Base-by-base conservation (phyloP, 2,797 vertebrate genomes). In the Pteropus rufus region DNA sequence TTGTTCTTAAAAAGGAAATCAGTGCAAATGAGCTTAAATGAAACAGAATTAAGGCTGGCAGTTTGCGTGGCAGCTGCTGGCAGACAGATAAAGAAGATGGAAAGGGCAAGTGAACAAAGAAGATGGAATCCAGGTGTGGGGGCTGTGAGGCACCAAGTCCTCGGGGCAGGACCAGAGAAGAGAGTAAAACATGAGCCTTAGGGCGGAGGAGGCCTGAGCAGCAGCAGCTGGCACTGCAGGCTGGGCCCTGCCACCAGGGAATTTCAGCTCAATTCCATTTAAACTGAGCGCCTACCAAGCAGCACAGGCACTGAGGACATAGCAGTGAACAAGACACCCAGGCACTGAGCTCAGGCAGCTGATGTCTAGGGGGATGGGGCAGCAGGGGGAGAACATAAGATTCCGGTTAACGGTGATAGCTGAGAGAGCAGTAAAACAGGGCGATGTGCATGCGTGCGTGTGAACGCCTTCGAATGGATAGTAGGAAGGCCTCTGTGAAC, bases 11-110 rank as follows among this genome's bases (percentile, higher is more conserved):
- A 73, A 67, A 44, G 58, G 73, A 44, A 90, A 62, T 23, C 52
- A 23, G 54, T 88, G 65, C 76, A 96, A 76, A 96, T 34, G 56
- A 92, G 72, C 73, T 34, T 49, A 84, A 92, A 85, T 58, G 69
- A 64, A 76, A 62, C 79, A 56, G 58, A 85, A 85, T 56, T 75
- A 88, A 95, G 29, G 58, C 60, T 62, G 52, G 64, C 52, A 80
- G 64, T 5, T 26, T 75, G 69, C 5, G 2, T 10, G 4, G 87
- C 52, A 79, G 58, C 56, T 67, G 19, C 72, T 72, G 81, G 84
- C 31, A 88, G 72, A 91, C 21, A 76, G 73, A 73, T 69, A 60
- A 49, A 39, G 36, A n/a, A 64, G n/a, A 86, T 31, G 6, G 46
- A 52, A 75, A 82, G 34, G 24, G 23, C 54, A 69, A 73, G 39